Percentiles rank a stretch among this genome's conserved stretches.
These are phyloP conservation scores for Machaerirhynchus nigripectus DNA, from an alignment of 2,113 vertebrate species.

Conservation along the genomic window DNA sequence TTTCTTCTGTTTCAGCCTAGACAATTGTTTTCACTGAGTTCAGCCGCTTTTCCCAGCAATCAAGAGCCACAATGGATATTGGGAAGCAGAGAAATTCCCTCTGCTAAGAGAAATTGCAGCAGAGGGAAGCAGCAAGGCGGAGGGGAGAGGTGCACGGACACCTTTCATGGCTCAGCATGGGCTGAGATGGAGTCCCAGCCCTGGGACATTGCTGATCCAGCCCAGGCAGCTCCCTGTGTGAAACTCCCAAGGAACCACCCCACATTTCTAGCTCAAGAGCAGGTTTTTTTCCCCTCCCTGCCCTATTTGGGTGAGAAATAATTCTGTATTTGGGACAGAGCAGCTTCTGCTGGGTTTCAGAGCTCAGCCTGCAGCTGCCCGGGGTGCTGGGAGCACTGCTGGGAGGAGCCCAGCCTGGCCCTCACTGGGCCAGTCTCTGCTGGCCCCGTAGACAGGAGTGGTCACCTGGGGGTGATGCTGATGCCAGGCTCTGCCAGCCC, in stretches of 20 bases:
- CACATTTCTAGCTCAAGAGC: not conserved
- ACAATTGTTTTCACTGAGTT: not conserved
- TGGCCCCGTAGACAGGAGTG: not conserved
- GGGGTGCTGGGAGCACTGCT: too few relatives aligned
- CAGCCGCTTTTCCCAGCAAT: not conserved
- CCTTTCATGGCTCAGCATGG: not conserved
- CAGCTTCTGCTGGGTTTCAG: not conserved
- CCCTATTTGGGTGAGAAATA: not conserved
- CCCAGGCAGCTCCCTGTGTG: not conserved
- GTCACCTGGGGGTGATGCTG: not conserved
- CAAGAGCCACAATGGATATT: not conserved
- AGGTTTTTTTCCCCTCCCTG: not conserved
- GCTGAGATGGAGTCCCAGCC: not conserved
- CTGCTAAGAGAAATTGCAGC: not conserved
- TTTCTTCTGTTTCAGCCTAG: not conserved
- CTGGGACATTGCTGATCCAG: not conserved
- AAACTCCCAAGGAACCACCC: not conserved
- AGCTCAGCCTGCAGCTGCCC: not conserved
- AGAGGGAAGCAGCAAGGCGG: not conserved
- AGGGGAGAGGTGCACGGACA: not conserved
- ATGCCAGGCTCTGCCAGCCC: not conserved
- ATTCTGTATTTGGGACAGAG: not conserved
- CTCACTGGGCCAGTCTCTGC: not conserved
- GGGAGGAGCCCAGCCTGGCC: fast-evolving
- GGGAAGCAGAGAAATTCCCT: not conserved